Percentiles rank a stretch among this genome's conserved stretches.
These are phyloP conservation scores for Drosophila mayaguana DNA, from an alignment of 2,888 invertebrate species.

Conservation along the genomic window DNA sequence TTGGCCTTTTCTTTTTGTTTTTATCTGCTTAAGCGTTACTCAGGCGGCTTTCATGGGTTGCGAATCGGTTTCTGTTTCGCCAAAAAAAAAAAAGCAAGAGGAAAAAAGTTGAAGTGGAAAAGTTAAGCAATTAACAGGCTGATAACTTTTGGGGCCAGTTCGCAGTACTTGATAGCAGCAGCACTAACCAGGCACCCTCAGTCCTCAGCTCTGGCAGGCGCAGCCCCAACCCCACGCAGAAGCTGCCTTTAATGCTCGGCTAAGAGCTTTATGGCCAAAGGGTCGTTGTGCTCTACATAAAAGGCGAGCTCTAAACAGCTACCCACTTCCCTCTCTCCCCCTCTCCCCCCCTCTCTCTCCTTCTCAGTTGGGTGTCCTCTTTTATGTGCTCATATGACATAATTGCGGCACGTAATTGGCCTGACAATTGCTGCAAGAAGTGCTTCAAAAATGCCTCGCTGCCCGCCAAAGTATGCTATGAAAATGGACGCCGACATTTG, in stretches of 20 bases:
- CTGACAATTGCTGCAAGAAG: conserved; percentile 71
- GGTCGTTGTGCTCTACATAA: conserved; percentile 50
- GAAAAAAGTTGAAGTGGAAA: conserved; percentile 81
- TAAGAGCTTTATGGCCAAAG: conserved; percentile 73
- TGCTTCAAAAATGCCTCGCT: conserved; percentile 68
- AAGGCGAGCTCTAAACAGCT: conserved; percentile 18
- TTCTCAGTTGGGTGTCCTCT: conserved; percentile 9
- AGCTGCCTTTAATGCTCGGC: conserved; percentile 43
- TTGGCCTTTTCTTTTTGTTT: conserved; percentile 39
- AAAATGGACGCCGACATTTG: conserved; percentile 46
- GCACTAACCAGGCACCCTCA: neutral
- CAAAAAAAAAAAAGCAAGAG: conserved; percentile 51
- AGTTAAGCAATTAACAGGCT: conserved; percentile 83
- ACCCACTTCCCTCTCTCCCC: neutral
- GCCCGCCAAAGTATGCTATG: conserved; percentile 72
- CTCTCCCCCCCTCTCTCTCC: neutral
- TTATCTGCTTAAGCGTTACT: conserved; percentile 50
- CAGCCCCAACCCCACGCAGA: neutral
- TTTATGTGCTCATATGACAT: conserved; percentile 76
- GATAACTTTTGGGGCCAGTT: conserved; percentile 76
- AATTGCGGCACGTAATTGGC: conserved; percentile 77
- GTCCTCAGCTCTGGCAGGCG: neutral
- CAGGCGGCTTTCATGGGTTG: neutral
- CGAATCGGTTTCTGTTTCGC: conserved; percentile 42
- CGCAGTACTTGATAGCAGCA: conserved; percentile 24